Conservation (phyloP, 1,140 invertebrate species). For the Megathymus violae region DNA sequence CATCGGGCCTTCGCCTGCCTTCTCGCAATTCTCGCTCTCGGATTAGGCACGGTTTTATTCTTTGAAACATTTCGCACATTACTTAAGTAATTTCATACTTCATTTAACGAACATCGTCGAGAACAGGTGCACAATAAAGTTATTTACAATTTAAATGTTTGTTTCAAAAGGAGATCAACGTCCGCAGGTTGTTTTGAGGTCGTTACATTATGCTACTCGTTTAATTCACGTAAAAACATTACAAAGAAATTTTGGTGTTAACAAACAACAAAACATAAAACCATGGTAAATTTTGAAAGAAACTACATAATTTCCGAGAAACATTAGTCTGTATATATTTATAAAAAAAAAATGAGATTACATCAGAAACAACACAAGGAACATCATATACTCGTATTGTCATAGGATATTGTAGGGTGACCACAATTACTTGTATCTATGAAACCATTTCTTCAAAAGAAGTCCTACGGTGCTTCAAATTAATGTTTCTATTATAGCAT, state of each 20-base stretch:
- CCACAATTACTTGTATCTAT: not conserved
- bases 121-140: constrained; percentile 31
- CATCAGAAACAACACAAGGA: not conserved
- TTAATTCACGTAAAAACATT: not conserved
- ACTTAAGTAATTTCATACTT: constrained; percentile 54
- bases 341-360: not conserved
- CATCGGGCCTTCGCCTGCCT: not conserved
- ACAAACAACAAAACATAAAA: not conserved
- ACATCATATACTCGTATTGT: no score
- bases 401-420: constrained; percentile 2
- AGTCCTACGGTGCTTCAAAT: not conserved
- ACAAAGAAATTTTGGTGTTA: not conserved
- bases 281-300: not conserved
- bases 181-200: constrained; percentile 23
- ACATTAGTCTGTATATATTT: not conserved
- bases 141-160: constrained; percentile 34
- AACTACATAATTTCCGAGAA: not conserved
- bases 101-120: constrained; percentile 44
- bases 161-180: constrained; percentile 21
- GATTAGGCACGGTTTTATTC: constrained; percentile 47
- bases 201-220: constrained; percentile 15
- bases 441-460: not conserved
- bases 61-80: constrained; percentile 49
- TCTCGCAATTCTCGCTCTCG: constrained; percentile 37
- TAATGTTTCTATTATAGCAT: not conserved